phyloP scores from a whole-genome alignment of 2,797 vertebrate species.

The Thaleichthys pacificus region DNA sequence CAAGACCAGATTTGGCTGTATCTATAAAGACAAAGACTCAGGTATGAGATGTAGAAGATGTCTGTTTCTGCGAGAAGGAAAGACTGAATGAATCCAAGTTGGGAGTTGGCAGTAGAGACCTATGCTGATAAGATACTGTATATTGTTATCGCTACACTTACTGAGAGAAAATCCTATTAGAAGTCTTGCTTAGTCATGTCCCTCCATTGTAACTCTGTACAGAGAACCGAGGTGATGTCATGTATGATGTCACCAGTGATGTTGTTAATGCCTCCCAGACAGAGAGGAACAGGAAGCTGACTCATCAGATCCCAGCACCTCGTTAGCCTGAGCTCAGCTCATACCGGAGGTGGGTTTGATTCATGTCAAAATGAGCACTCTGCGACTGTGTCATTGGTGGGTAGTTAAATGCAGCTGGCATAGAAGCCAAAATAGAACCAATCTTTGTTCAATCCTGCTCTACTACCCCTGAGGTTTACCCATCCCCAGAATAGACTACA shows the following conservation, averaged over 20 bases:
- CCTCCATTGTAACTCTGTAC: conserved; percentile 23
- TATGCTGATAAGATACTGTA: neutral
- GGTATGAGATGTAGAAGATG: too few relatives aligned
- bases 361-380: neutral
- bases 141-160: too few relatives aligned
- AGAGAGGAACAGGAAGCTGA: conserved; percentile 44
- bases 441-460: too few relatives aligned
- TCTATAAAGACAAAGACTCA: too few relatives aligned
- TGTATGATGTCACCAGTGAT: conserved; percentile 23
- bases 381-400: too few relatives aligned
- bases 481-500: too few relatives aligned
- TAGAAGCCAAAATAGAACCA: too few relatives aligned
- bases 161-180: conserved; percentile 38
- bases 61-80: too few relatives aligned
- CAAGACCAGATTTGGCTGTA: too few relatives aligned
- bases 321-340: conserved; percentile 53
- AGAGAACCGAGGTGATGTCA: neutral
- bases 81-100: too few relatives aligned
- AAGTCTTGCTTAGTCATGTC: conserved; percentile 8
- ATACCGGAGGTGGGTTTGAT: neutral
- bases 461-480: too few relatives aligned
- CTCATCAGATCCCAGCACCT: conserved; percentile 46
- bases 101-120: neutral
- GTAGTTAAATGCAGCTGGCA: too few relatives aligned
- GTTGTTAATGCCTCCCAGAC: conserved; percentile 47